These are phyloP conservation scores for Hestina assimilis DNA, from an alignment of 1,140 invertebrate species.

Conservation along the genomic window DNA sequence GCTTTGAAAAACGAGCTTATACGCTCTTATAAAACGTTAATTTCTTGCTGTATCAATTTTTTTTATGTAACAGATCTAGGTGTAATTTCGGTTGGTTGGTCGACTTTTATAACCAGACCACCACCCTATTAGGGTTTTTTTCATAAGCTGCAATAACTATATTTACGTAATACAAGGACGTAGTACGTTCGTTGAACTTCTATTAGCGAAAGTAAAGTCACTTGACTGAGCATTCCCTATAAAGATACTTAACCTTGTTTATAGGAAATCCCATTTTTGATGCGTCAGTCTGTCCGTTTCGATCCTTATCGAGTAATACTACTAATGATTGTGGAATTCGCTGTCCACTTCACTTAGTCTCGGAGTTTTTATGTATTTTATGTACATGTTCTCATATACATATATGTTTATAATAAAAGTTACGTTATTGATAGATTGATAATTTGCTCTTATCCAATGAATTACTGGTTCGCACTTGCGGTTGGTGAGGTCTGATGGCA, in stretches of 20 bases:
- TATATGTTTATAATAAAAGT: background rate
- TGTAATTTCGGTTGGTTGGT: too few relatives aligned
- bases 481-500: too few relatives aligned
- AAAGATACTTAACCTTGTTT: background rate
- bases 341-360: background rate
- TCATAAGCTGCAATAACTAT: too few relatives aligned
- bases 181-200: background rate
- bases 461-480: too few relatives aligned
- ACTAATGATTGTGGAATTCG: background rate
- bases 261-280: conserved; percentile 1
- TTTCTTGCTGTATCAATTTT: too few relatives aligned
- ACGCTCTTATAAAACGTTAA: too few relatives aligned
- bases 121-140: too few relatives aligned
- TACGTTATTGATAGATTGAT: background rate
- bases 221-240: background rate
- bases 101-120: too few relatives aligned
- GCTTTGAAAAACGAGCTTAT: too few relatives aligned
- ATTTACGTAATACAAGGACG: background rate
- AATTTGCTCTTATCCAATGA: too few relatives aligned
- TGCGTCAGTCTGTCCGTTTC: background rate
- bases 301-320: background rate
- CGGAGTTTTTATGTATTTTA: background rate
- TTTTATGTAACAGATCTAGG: too few relatives aligned
- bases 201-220: conserved; percentile 1
- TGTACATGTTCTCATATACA: background rate